Evolutionary conservation across 37 sponge, comb jelly and placozoan genomes (phyloP), one percentile per base, ranked within the genome.

Genomic region (Agelas oroides): DNA sequence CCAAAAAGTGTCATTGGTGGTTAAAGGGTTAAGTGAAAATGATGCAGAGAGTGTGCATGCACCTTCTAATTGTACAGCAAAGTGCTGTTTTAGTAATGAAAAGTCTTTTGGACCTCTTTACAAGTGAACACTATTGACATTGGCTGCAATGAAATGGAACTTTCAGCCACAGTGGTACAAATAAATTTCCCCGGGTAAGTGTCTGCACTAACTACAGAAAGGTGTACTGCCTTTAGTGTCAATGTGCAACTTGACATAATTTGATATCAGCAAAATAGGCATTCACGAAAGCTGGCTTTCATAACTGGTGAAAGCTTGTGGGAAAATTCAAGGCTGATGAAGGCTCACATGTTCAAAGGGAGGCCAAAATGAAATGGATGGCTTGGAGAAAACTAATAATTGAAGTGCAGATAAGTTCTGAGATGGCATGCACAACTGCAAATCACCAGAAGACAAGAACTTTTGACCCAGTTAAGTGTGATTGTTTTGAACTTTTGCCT

Each of bases 181-280:
- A n/a, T n/a, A n/a, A n/a, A n/a, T n/a, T n/a, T n/a, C n/a, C n/a
- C n/a, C n/a, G n/a, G n/a, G n/a, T n/a, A n/a, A n/a, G n/a, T n/a
- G n/a, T n/a, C n/a, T n/a, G n/a, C n/a, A n/a, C n/a, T n/a, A n/a
- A n/a, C n/a, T n/a, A 20, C 18, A 82, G 76, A 67, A 89, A 82
- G 75, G 83, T 55, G n/a, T 89, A 36, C 31, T 89, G 84, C 69
- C 46, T 83, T 31, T 89, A 77, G 25, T 88, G 89, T 60, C 27
- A 78, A 55, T 68, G 67, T 46, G 71, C 68, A 65, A 55, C 62
- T 30, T 18, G 53, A 40, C 84, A 84, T 33, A 83, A 76, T 5
- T 32, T 89, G 57, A 60, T 89, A 46, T 6, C 70, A 69, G 74
- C 64, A 27, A 85, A 84, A 31, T 56, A 68, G 23, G 79, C 79